Conservation (phyloP, 37 sponge, comb jelly and placozoan species). For the Halisarca cf. caerulea region DNA sequence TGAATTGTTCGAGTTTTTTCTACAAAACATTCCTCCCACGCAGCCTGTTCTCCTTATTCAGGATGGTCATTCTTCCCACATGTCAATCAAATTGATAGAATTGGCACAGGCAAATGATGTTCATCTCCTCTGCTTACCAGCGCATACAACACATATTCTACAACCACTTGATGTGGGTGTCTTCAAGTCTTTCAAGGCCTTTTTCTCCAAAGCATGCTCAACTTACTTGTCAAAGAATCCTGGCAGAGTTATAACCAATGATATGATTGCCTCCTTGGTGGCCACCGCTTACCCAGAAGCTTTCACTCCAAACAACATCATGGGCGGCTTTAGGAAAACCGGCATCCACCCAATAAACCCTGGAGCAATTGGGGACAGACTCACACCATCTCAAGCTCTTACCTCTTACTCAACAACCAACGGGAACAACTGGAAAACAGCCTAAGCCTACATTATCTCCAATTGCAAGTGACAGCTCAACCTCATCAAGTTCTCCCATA, state of each 20-base stretch:
- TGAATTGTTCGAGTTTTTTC: slow-evolving; percentile 60
- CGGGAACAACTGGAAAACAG: too few species aligned
- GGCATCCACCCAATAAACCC: slow-evolving; percentile 58
- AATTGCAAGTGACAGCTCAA: too few species aligned
- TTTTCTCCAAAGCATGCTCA: slow-evolving; percentile 49
- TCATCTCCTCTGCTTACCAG: slow-evolving; percentile 49
- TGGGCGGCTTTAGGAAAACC: slow-evolving; percentile 63
- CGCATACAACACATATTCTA: slow-evolving; percentile 63
- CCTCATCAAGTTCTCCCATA: too few species aligned
- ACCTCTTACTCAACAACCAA: too few species aligned
- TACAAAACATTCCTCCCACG: slow-evolving; percentile 43
- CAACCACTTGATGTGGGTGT: slow-evolving; percentile 70
- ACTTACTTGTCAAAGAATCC: slow-evolving; percentile 37
- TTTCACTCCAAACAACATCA: slow-evolving; percentile 47
- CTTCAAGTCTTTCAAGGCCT: slow-evolving; percentile 61
- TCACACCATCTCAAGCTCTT: slow-evolving; percentile 56
- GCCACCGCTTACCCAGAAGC: slow-evolving; percentile 37
- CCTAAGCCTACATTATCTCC: too few species aligned
- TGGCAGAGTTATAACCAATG: slow-evolving; percentile 52
- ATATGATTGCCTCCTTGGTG: slow-evolving; percentile 44
- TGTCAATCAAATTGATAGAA: slow-evolving; percentile 57
- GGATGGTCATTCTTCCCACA: slow-evolving; percentile 70
- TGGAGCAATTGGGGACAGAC: slow-evolving; percentile 41
- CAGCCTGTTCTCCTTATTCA: slow-evolving; percentile 49
- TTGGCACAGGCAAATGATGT: slow-evolving; percentile 54